Conservation (phyloP, 2,797 vertebrate species). For the Gobionotothen gibberifrons region DNA sequence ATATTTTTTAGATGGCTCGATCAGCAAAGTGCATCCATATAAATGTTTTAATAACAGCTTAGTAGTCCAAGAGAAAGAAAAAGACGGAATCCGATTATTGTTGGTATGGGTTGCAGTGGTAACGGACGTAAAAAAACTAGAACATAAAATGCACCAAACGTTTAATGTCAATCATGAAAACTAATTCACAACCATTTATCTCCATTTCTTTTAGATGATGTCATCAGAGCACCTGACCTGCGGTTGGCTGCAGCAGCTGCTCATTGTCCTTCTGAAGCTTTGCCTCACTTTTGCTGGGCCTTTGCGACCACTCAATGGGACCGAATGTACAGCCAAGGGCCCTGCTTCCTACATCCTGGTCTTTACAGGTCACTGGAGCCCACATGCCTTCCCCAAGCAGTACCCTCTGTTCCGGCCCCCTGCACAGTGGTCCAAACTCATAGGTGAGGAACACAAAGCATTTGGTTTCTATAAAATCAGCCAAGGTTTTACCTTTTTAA, state of each 20-base stretch:
- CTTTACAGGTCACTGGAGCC: constrained; percentile 87
- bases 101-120: too few species aligned
- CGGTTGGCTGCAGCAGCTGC: constrained; percentile 81
- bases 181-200: constrained; percentile 28
- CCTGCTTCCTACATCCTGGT: constrained; percentile 87
- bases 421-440: constrained; percentile 89
- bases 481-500: neutral
- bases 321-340: constrained; percentile 80
- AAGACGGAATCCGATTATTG: too few species aligned
- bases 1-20: too few species aligned
- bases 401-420: constrained; percentile 88
- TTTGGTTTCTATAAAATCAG: neutral
- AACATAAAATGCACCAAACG: neutral
- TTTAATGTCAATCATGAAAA: constrained; percentile 6
- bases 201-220: constrained; percentile 81
- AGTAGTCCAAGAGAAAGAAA: too few species aligned
- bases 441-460: constrained; percentile 77
- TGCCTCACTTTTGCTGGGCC: constrained; percentile 72
- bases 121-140: too few species aligned
- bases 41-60: too few species aligned
- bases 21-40: too few species aligned
- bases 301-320: constrained; percentile 71
- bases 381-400: constrained; percentile 87
- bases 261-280: constrained; percentile 80
- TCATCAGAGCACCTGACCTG: constrained; percentile 76